Percentiles rank a stretch among this genome's conserved stretches.
Conservation (phyloP, 2,888 invertebrate species). For the Mesopsocus fuscifrons region DNA sequence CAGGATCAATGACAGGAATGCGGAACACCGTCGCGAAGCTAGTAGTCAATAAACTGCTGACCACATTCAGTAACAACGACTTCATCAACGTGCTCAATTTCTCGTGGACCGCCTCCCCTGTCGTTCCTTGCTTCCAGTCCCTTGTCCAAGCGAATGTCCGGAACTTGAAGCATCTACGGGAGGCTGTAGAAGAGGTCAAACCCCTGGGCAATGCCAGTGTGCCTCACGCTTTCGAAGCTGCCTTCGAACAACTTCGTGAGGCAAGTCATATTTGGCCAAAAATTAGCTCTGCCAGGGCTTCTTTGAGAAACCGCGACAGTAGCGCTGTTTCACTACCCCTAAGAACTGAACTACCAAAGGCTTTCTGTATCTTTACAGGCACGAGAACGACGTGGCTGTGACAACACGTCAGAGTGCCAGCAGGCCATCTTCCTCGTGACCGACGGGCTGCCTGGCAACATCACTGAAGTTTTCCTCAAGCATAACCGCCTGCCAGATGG, state of each 20-base stretch:
- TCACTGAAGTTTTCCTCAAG: conserved; percentile 63
- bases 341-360: too few relatives aligned
- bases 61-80: conserved; percentile 94
- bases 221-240: conserved; percentile 57
- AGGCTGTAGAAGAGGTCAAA: conserved; percentile 41
- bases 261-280: conserved; percentile 30
- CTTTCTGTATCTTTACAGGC: too few relatives aligned
- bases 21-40: conserved; percentile 54
- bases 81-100: conserved; percentile 84
- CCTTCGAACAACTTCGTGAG: conserved; percentile 60
- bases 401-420: conserved; percentile 47
- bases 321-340: too few relatives aligned
- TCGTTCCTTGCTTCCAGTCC: conserved; percentile 69
- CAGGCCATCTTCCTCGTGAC: conserved; percentile 94
- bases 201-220: conserved; percentile 72
- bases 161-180: conserved; percentile 54
- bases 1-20: conserved; percentile 91
- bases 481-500: conserved; percentile 58
- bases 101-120: conserved; percentile 41
- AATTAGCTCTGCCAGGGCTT: too few relatives aligned
- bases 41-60: conserved; percentile 73
- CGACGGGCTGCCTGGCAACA: conserved; percentile 79
- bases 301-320: too few relatives aligned
- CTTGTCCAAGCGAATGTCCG: conserved; percentile 80
- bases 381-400: conserved; percentile 12